These are phyloP conservation scores for Phortica magna DNA, from an alignment of 2,888 invertebrate genomes.

Conservation along the genomic window DNA sequence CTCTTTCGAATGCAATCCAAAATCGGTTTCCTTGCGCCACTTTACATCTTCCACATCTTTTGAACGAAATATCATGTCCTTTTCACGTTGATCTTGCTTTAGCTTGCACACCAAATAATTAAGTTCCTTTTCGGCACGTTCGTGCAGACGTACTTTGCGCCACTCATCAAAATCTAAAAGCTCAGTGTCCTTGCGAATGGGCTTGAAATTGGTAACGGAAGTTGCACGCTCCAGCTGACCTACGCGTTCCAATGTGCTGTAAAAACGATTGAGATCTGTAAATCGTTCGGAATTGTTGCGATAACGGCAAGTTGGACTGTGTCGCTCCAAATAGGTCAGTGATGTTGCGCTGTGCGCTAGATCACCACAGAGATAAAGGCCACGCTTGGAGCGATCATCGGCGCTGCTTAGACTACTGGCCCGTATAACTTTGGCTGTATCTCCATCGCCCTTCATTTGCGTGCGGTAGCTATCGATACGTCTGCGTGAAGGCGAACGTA, in stretches of 20 bases:
- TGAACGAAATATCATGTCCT: conserved; percentile 89
- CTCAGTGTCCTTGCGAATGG: conserved; percentile 86
- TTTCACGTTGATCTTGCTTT: conserved; percentile 87
- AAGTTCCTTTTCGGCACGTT: conserved; percentile 90
- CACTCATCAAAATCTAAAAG: conserved; percentile 92
- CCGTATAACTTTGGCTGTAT: conserved; percentile 79
- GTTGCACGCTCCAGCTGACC: conserved; percentile 89
- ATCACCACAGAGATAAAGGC: conserved; percentile 73
- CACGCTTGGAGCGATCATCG: conserved; percentile 76
- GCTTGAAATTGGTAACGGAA: conserved; percentile 84
- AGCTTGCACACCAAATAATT: conserved; percentile 87
- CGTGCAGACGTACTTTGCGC: conserved; percentile 88
- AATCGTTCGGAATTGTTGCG: conserved; percentile 87
- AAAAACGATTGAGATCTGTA: conserved; percentile 90
- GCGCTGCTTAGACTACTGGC: conserved; percentile 85
- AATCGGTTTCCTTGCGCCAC: conserved; percentile 88
- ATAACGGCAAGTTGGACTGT: conserved; percentile 74
- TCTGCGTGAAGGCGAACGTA: conserved; percentile 84
- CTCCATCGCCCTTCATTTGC: conserved; percentile 51
- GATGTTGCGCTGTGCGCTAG: conserved; percentile 75
- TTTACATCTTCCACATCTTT: conserved; percentile 85
- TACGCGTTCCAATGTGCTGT: conserved; percentile 90
- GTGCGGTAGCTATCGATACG: conserved; percentile 80
- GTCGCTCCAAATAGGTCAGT: conserved; percentile 79
- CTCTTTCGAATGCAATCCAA: conserved; percentile 88